Conservation (phyloP, 2,797 vertebrate genomes). For the Rhodeus uyekii region DNA sequence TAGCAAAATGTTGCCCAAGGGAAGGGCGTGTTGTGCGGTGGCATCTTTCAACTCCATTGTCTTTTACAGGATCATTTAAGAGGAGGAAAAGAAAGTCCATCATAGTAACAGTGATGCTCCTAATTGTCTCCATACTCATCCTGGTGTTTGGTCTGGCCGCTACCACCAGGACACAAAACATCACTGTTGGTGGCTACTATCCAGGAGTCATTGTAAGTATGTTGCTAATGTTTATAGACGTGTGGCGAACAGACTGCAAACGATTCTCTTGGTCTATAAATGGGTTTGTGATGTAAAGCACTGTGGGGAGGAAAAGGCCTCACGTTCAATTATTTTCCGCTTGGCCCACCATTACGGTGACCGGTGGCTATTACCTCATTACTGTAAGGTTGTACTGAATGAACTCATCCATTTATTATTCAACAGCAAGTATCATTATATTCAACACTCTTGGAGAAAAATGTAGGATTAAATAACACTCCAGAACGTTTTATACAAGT, state of each 20-base stretch:
- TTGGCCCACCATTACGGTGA: conserved; percentile 4
- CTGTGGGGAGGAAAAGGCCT: background rate
- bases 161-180: conserved; percentile 97
- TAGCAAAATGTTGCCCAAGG: background rate
- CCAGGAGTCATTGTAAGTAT: conserved; percentile 97
- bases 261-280: background rate
- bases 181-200: conserved; percentile 98
- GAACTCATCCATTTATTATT: conserved; percentile 70
- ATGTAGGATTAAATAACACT: background rate
- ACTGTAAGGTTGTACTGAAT: background rate
- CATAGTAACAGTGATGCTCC: conserved; percentile 90
- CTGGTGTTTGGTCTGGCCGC: conserved; percentile 94
- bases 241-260: background rate
- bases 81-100: conserved; percentile 96
- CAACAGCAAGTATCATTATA: conserved; percentile 46
- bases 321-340: conserved; percentile 8
- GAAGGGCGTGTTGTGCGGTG: conserved; percentile 17
- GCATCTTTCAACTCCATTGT: conserved; percentile 8
- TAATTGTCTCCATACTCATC: conserved; percentile 94
- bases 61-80: conserved; percentile 87
- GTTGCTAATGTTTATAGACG: background rate
- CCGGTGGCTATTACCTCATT: conserved; percentile 25
- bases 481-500: background rate
- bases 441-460: conserved; percentile 6
- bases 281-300: conserved; percentile 16